Evolutionary conservation across 64 coral and sea anemone species (phyloP), one percentile per base, ranked within the genome.

Genomic region (Acropora tenuis): DNA sequence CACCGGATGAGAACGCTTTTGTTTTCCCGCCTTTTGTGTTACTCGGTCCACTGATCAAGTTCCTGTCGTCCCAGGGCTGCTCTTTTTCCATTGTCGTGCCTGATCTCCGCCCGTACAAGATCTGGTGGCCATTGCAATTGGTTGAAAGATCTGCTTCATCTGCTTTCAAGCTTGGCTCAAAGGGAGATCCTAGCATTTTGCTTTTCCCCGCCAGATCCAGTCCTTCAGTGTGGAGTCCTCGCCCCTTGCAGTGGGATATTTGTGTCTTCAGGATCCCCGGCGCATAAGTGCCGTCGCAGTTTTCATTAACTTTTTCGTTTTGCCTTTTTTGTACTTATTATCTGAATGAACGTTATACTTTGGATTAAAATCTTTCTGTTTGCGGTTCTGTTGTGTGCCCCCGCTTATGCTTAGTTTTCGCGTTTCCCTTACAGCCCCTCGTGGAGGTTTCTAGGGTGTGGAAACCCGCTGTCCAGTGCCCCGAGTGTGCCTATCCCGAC

Each of bases 61-160:
- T 65, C 57, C 76, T 89, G 11, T 15, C 50, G 40, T 66, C 88
- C 63, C 88, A 80, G 59, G 47, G 53, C 5, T 89, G 88, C 41
- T 44, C 77, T 43, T 80, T 89, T 75, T 78, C 88, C 17, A 9
- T 80, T 43, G 50, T 71, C 52, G 52, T 55, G 52, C 52, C 42
- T 89, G 88, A 79, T 67, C 74, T 89, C 7, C 44, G 73, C 13
- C 74, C 75, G 18, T 40, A 57, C 4, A 48, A 75, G 30, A 79
- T 78, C 76, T 89, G 88, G 88, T 89, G 88, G 88, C 88, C 75
- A 8, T n/a, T n/a, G n/a, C n/a, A n/a, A n/a, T 69, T 89, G 61
- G 20, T 89, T 43, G 16, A 78, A 80, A 15, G 53, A 43, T 43
- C 8, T 17, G 75, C 49, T 41, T 41, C 76, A 53, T 11, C 75